A percentile compares a stretch with the other conserved stretches of the same genome.
Conservation (phyloP, 2,113 vertebrate genomes). For the Lepisosteus osseus region DNA sequence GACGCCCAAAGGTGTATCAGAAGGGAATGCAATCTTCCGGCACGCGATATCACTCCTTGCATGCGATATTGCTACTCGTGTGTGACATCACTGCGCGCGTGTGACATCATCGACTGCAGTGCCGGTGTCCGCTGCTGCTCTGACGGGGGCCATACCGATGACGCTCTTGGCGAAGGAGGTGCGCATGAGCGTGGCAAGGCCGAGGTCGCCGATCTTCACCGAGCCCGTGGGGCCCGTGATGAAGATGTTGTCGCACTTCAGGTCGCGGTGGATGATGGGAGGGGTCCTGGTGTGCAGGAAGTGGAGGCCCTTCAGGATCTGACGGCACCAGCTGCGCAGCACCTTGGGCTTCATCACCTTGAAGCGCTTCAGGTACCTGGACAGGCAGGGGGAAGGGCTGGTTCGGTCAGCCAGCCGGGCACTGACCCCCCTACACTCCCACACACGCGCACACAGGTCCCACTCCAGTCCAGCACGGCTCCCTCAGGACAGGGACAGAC, state of each 20-base stretch:
- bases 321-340: conserved; percentile 90
- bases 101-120: too few species aligned
- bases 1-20: too few species aligned
- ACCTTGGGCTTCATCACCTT: conserved; percentile 98
- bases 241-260: conserved; percentile 97
- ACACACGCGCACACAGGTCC: background rate
- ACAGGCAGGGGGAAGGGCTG: too few species aligned
- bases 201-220: conserved; percentile 92
- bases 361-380: conserved; percentile 91
- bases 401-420: background rate
- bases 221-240: conserved; percentile 95
- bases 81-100: too few species aligned
- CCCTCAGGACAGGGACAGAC: too few species aligned
- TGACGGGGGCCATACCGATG: conserved; percentile 72
- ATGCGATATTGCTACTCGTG: too few species aligned
- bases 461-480: too few species aligned
- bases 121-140: background rate
- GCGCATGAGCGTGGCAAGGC: conserved; percentile 89
- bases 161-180: conserved; percentile 95
- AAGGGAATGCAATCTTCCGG: too few species aligned
- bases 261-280: conserved; percentile 90
- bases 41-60: too few species aligned
- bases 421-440: background rate
- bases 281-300: conserved; percentile 92
- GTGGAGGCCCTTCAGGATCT: conserved; percentile 91